Conservation (phyloP, 2,113 vertebrate species). For the Elgaria multicarinata region DNA sequence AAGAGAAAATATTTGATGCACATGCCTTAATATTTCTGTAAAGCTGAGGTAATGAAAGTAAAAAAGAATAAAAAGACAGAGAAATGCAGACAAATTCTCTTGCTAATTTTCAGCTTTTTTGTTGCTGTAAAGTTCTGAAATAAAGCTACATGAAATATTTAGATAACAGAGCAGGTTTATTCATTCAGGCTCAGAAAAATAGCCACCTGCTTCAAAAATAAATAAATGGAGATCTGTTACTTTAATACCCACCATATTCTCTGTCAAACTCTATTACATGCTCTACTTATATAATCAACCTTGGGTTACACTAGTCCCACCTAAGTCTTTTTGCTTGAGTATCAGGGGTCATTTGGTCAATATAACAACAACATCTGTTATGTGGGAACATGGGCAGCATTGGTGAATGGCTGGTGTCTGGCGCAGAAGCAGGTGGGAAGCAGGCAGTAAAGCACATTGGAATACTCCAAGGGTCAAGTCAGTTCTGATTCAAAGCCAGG, state of each 20-base stretch:
- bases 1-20: neutral
- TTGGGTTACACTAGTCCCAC: neutral
- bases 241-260: neutral
- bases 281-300: neutral
- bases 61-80: conserved; percentile 1
- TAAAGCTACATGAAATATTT: neutral
- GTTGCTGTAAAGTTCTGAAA: neutral
- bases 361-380: neutral
- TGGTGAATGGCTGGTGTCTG: neutral
- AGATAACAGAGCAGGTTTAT: neutral
- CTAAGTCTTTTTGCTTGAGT: neutral
- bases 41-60: neutral
- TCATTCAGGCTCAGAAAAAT: neutral
- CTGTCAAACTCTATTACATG: neutral
- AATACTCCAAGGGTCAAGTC: neutral
- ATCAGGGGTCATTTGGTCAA: neutral
- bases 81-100: conserved; percentile 17
- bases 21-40: neutral
- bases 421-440: too few relatives aligned
- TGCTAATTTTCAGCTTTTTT: neutral
- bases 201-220: neutral
- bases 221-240: neutral
- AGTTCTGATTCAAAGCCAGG: neutral
- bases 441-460: neutral
- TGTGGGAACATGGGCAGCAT: neutral